Evolutionary conservation across 1,140 invertebrate genomes (phyloP).

Genomic region (Habropoda laboriosa): DNA sequence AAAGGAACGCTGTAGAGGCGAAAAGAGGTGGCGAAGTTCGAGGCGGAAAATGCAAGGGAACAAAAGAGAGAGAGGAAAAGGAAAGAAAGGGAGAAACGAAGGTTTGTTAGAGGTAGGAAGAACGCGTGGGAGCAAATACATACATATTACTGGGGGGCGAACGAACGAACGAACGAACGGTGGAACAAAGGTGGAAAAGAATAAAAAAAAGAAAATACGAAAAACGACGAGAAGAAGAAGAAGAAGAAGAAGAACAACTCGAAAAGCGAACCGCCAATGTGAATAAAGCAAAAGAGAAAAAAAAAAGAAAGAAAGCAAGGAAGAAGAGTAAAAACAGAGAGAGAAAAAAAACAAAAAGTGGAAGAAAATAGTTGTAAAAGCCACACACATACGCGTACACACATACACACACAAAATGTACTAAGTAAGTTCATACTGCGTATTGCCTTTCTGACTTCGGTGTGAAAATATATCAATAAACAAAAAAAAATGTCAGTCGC

Average conservation of each 20-base stretch:
- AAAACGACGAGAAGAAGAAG: slow-evolving; percentile 6
- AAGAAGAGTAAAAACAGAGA: slow-evolving; percentile 46
- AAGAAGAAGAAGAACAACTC: background rate
- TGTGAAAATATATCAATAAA: slow-evolving; percentile 81
- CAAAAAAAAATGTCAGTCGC: slow-evolving; percentile 74
- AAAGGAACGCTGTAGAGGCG: slow-evolving; percentile 27
- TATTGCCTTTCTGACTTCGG: slow-evolving; percentile 82
- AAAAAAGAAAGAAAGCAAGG: slow-evolving; percentile 45
- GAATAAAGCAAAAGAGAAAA: slow-evolving; percentile 38
- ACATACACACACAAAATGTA: slow-evolving; percentile 75
- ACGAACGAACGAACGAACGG: background rate
- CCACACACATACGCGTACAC: slow-evolving; percentile 74
- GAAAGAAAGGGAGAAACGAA: too few species aligned
- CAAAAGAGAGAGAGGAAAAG: too few species aligned
- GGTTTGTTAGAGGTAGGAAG: slow-evolving; percentile 30
- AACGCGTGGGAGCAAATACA: slow-evolving; percentile 53
- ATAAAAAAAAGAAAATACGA: background rate
- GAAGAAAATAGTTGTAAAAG: slow-evolving; percentile 74
- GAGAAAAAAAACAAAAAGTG: slow-evolving; percentile 56
- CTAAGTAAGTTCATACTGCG: slow-evolving; percentile 82
- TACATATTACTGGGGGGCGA: too few species aligned
- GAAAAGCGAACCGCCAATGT: too few species aligned
- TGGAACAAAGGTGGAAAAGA: background rate
- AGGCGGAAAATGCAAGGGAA: background rate
- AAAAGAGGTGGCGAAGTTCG: slow-evolving; percentile 17